Percentiles rank a stretch among this genome's conserved stretches.
These are phyloP conservation scores for Melieria crassipennis DNA, from an alignment of 2,888 invertebrate genomes.

Conservation along the genomic window DNA sequence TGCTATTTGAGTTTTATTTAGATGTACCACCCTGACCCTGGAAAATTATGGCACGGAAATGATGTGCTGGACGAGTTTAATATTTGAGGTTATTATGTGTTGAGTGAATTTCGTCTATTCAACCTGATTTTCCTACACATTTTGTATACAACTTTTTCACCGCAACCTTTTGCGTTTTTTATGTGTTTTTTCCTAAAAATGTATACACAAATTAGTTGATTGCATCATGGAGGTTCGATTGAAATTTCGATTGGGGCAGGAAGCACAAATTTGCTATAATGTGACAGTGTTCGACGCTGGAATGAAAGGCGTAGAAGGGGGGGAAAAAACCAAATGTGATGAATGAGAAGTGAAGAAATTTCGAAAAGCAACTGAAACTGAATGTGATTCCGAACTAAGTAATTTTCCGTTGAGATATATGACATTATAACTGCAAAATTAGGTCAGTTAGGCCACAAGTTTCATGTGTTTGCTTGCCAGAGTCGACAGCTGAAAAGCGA, in stretches of 20 bases:
- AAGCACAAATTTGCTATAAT: too few species aligned
- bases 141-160: background rate
- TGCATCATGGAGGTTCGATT: constrained; percentile 15
- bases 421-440: too few species aligned
- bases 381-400: too few species aligned
- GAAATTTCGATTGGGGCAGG: background rate
- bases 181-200: background rate
- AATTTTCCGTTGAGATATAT: too few species aligned
- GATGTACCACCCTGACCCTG: constrained; percentile 2
- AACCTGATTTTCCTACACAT: background rate
- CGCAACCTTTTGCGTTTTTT: background rate
- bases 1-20: constrained; percentile 34
- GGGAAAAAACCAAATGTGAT: too few species aligned
- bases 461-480: too few species aligned
- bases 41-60: background rate
- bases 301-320: too few species aligned
- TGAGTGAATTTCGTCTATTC: constrained; percentile 8
- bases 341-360: too few species aligned
- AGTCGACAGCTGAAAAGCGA: too few species aligned
- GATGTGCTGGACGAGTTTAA: constrained; percentile 1
- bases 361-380: too few species aligned
- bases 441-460: too few species aligned
- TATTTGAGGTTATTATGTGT: constrained; percentile 10
- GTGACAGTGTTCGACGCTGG: too few species aligned
- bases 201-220: constrained; percentile 19